Evolutionary conservation across 2,113 vertebrate species (phyloP).

Genomic region (Anarrhichthys ocellatus): DNA sequence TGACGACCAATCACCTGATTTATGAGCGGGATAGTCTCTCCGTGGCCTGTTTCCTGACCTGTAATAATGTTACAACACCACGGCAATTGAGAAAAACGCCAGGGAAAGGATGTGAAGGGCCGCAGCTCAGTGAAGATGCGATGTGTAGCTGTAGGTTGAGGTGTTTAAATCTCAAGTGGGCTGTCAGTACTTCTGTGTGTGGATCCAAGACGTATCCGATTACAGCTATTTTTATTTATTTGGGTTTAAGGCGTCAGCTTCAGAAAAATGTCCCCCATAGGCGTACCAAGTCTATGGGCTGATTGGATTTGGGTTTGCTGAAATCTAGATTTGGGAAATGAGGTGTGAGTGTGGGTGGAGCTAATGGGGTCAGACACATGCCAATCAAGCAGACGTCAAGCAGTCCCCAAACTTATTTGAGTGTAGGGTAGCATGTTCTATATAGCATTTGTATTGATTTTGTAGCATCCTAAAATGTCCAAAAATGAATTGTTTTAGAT

Average conservation of each 20-base stretch:
- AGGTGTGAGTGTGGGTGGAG: conserved; percentile 38
- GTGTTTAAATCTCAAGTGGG: conserved; percentile 5
- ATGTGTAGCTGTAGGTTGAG: neutral
- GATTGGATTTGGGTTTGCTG: conserved; percentile 49
- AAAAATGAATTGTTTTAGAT: neutral
- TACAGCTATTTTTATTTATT: conserved; percentile 11
- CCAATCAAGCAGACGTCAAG: conserved; percentile 23
- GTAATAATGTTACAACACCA: conserved; percentile 62
- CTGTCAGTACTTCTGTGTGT: neutral
- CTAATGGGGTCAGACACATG: conserved; percentile 23
- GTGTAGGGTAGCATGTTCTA: neutral
- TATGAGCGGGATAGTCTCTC: conserved; percentile 46
- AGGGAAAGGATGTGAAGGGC: conserved; percentile 15
- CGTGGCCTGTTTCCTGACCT: conserved; percentile 56
- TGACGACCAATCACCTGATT: conserved; percentile 69
- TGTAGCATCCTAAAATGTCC: neutral
- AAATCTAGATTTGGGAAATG: conserved; percentile 57
- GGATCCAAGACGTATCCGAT: conserved; percentile 18
- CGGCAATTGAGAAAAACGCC: conserved; percentile 48
- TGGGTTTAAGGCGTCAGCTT: neutral
- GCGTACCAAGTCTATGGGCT: neutral
- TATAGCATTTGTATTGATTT: neutral
- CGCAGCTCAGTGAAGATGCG: conserved; percentile 1
- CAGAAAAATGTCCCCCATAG: neutral
- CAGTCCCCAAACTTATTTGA: neutral